phyloP scores from a whole-genome alignment of 2,113 vertebrate species.

The Anguilla rostrata region DNA sequence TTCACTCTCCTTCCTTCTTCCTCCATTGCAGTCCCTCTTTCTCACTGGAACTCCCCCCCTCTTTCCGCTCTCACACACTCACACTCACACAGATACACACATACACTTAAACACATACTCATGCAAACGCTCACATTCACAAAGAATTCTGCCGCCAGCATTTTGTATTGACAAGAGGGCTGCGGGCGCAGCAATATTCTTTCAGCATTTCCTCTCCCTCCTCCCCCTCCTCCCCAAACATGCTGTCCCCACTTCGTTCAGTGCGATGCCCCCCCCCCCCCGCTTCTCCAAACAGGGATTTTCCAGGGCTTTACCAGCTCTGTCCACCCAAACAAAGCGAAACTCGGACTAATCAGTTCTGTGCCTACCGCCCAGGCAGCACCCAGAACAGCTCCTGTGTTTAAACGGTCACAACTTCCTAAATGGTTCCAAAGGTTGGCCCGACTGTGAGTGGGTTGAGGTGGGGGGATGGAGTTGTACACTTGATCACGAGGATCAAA shows the following conservation, averaged over 20 bases:
- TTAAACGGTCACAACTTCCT: background rate
- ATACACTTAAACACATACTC: no score
- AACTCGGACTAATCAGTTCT: constrained; percentile 73
- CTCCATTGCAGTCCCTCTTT: background rate
- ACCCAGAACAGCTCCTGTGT: constrained; percentile 29
- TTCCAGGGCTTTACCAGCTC: constrained; percentile 65
- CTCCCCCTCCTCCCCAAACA: constrained; percentile 52
- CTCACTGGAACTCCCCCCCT: background rate
- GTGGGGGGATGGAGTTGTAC: background rate
- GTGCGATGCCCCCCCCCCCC: constrained; percentile 60
- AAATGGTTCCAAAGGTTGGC: background rate
- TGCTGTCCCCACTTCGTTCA: constrained; percentile 49
- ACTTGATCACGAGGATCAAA: background rate
- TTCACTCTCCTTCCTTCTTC: background rate
- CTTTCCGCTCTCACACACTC: background rate
- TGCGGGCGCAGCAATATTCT: constrained; percentile 61
- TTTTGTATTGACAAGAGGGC: constrained; percentile 61
- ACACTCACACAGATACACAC: background rate
- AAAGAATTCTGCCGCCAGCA: constrained; percentile 56
- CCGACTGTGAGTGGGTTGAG: background rate
- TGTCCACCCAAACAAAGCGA: constrained; percentile 63
- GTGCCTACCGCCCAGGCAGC: constrained; percentile 42
- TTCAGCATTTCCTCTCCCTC: constrained; percentile 57
- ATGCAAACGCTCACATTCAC: constrained; percentile 51
- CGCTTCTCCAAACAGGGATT: constrained; percentile 63